phyloP scores from a whole-genome alignment of 2,113 vertebrate genomes.

The Epinephelus fuscoguttatus region DNA sequence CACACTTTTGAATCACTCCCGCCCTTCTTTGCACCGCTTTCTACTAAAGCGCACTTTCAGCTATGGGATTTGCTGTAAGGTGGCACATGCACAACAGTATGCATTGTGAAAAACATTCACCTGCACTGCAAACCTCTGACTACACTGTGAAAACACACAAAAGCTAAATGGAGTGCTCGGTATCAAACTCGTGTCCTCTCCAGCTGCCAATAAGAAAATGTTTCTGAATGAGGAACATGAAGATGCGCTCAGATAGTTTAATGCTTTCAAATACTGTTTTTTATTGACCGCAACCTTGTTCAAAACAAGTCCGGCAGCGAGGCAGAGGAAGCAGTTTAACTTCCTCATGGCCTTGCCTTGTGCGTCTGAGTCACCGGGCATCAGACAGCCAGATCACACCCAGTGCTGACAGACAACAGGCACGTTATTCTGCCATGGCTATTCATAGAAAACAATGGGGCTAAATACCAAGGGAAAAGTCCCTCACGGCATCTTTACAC shows the following conservation, averaged over 20 bases:
- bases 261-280: neutral
- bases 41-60: neutral
- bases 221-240: neutral
- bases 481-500: neutral
- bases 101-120: too few species aligned
- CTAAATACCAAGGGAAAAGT: neutral
- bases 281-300: conserved; percentile 36
- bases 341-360: conserved; percentile 74
- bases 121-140: neutral
- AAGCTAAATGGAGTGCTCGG: neutral
- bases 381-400: conserved; percentile 54
- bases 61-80: neutral
- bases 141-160: neutral
- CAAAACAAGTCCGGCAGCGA: conserved; percentile 64
- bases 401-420: conserved; percentile 44
- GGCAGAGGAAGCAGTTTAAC: conserved; percentile 73
- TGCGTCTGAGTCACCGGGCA: conserved; percentile 74
- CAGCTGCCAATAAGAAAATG: neutral
- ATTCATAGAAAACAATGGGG: conserved; percentile 65
- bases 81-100: neutral
- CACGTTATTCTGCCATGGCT: conserved; percentile 26
- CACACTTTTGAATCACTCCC: conserved; percentile 38
- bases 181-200: neutral
- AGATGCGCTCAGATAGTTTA: neutral
- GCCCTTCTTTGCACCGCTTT: neutral